Conservation (phyloP, 2,888 invertebrate genomes). For the Microctonus hyperodae region DNA sequence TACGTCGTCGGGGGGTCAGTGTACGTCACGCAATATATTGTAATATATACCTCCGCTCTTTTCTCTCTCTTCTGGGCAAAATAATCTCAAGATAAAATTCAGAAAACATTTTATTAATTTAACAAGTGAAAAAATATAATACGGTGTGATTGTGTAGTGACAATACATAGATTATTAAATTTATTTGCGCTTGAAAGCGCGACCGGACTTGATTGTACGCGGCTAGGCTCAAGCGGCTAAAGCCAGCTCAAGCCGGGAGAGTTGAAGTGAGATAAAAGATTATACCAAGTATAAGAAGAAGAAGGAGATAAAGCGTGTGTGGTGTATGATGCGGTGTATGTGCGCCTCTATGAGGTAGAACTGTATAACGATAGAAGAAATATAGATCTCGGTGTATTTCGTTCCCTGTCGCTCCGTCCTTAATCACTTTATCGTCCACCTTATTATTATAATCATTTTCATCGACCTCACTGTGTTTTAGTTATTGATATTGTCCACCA, state of each 20-base stretch:
- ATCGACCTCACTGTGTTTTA: neutral
- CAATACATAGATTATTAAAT: neutral
- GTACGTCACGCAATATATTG: slow-evolving; percentile 56
- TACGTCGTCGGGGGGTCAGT: slow-evolving; percentile 55
- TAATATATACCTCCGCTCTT: slow-evolving; percentile 30
- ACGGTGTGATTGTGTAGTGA: neutral
- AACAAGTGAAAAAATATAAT: neutral
- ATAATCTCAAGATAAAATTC: slow-evolving; percentile 31
- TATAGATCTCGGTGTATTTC: slow-evolving; percentile 31
- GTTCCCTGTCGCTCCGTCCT: slow-evolving; percentile 23
- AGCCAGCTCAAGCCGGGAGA: slow-evolving; percentile 18
- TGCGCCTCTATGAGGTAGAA: slow-evolving; percentile 20
- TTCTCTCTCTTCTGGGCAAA: slow-evolving; percentile 37
- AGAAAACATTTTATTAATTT: neutral
- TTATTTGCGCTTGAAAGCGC: slow-evolving; percentile 3
- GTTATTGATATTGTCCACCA: neutral
- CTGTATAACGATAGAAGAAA: no score
- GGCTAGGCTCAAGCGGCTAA: neutral
- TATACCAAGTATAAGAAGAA: neutral
- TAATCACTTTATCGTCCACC: slow-evolving; percentile 12
- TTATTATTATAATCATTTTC: neutral
- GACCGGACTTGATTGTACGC: neutral
- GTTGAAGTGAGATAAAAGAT: slow-evolving; percentile 18
- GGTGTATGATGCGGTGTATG: no score
- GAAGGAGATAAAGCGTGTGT: slow-evolving; percentile 23